phyloP scores from a whole-genome alignment of 2,888 invertebrate species.

The Cetonia aurata region DNA sequence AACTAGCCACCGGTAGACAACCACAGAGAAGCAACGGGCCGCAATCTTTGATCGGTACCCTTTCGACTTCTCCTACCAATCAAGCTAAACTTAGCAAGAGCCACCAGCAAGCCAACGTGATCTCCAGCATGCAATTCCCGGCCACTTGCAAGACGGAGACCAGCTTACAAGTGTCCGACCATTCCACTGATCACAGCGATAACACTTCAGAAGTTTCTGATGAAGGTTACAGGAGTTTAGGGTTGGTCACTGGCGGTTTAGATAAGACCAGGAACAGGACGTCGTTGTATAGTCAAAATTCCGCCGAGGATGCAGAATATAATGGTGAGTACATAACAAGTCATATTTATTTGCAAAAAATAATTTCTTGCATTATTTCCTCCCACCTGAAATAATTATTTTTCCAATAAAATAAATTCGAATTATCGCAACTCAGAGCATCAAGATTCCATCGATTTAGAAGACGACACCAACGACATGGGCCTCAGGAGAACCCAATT shows the following conservation, averaged over 20 bases:
- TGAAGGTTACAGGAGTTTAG: conserved; percentile 86
- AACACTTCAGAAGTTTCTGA: conserved; percentile 88
- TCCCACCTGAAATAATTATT: too few relatives aligned
- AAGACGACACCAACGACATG: conserved; percentile 77
- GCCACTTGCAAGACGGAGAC: conserved; percentile 66
- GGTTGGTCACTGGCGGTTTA: conserved; percentile 73
- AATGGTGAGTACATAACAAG: conserved; percentile 76
- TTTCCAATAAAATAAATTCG: too few relatives aligned
- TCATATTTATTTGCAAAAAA: too few relatives aligned
- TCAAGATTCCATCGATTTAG: conserved; percentile 71
- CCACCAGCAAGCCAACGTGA: conserved; percentile 30
- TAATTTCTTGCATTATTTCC: too few relatives aligned
- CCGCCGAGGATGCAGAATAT: conserved; percentile 79
- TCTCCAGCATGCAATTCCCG: conserved; percentile 68
- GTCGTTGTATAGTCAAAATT: conserved; percentile 79
- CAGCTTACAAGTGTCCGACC: conserved; percentile 58
- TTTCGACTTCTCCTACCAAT: conserved; percentile 46
- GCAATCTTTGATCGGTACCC: conserved; percentile 47
- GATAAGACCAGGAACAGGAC: conserved; percentile 70
- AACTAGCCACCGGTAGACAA: conserved; percentile 56
- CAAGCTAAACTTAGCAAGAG: conserved; percentile 27
- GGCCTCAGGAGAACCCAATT: conserved; percentile 80
- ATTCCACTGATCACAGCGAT: conserved; percentile 73
- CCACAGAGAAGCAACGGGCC: conserved; percentile 46
- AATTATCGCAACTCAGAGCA: conserved; percentile 68